Evolutionary conservation across 1,140 invertebrate genomes (phyloP).

Genomic region (Hyles euphorbiae): DNA sequence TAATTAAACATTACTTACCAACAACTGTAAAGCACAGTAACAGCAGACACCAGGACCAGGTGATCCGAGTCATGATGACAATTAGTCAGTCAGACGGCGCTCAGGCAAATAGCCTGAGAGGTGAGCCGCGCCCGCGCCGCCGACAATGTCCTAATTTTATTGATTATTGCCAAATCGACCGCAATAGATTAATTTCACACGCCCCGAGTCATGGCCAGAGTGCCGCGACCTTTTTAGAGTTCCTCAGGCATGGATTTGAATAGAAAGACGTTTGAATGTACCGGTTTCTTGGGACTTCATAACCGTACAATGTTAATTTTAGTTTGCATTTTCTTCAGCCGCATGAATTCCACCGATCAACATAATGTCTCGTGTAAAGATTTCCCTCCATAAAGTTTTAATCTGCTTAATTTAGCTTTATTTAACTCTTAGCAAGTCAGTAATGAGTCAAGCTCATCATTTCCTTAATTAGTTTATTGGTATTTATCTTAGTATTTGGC

Average conservation of each 20-base stretch:
- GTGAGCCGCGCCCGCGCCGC: neutral
- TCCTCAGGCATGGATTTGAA: neutral
- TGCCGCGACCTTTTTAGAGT: conserved; percentile 31
- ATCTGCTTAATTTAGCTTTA: no score
- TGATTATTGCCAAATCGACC: conserved; percentile 31
- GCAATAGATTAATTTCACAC: conserved; percentile 51
- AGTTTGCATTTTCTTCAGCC: no score
- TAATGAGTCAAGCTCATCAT: no score
- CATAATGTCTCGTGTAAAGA: no score
- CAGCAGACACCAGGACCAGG: neutral
- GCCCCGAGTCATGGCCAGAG: conserved; percentile 26
- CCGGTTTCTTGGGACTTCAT: no score
- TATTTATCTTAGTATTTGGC: no score
- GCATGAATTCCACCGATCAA: no score
- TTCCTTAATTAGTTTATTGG: no score
- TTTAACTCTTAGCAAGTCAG: no score
- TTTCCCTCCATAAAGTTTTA: no score
- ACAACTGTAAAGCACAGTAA: neutral
- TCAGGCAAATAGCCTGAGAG: conserved; percentile 18
- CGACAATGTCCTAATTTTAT: conserved; percentile 24
- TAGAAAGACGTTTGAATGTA: neutral
- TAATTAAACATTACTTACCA: neutral
- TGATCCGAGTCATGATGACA: conserved; percentile 28
- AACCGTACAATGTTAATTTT: no score
- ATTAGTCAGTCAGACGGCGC: conserved; percentile 9